Evolutionary conservation across 1,140 invertebrate species (phyloP).

Genomic region (Zaprionus nigranus): DNA sequence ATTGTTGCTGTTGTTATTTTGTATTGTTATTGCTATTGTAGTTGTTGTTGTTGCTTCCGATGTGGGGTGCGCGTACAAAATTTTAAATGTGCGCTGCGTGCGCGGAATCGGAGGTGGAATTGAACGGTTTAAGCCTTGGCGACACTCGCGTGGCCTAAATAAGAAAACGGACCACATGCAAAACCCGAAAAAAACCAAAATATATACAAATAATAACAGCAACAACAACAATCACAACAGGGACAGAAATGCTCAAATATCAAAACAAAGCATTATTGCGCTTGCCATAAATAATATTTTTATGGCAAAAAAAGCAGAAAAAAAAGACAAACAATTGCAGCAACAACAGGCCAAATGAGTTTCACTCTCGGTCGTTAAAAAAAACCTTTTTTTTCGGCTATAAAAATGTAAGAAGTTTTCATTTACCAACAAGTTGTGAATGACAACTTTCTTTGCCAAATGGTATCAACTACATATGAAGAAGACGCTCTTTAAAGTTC

Average conservation of each 20-base stretch:
- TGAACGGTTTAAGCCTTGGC: constrained; percentile 63
- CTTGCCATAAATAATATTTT: constrained; percentile 42
- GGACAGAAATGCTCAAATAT: constrained; percentile 35
- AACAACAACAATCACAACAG: constrained; percentile 24
- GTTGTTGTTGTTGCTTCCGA: constrained; percentile 44
- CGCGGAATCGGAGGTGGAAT: constrained; percentile 55
- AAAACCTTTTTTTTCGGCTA: constrained; percentile 36
- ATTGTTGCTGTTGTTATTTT: constrained; percentile 25
- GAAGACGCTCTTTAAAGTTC: background rate
- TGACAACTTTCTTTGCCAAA: constrained; percentile 59
- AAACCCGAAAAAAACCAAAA: constrained; percentile 26
- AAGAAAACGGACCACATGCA: constrained; percentile 53
- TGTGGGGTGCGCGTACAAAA: constrained; percentile 33
- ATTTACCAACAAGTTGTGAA: constrained; percentile 30
- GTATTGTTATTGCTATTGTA: background rate
- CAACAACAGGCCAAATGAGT: constrained; percentile 39
- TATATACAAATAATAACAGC: constrained; percentile 24
- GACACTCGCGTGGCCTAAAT: constrained; percentile 70
- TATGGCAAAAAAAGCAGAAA: constrained; percentile 14
- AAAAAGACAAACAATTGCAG: constrained; percentile 39
- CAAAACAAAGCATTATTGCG: constrained; percentile 16
- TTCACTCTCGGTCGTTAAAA: constrained; percentile 60
- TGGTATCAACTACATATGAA: background rate
- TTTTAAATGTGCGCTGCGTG: constrained; percentile 75
- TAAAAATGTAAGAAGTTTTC: constrained; percentile 52